Conservation (phyloP, 2,113 vertebrate species). For the Pterocles gutturalis region DNA sequence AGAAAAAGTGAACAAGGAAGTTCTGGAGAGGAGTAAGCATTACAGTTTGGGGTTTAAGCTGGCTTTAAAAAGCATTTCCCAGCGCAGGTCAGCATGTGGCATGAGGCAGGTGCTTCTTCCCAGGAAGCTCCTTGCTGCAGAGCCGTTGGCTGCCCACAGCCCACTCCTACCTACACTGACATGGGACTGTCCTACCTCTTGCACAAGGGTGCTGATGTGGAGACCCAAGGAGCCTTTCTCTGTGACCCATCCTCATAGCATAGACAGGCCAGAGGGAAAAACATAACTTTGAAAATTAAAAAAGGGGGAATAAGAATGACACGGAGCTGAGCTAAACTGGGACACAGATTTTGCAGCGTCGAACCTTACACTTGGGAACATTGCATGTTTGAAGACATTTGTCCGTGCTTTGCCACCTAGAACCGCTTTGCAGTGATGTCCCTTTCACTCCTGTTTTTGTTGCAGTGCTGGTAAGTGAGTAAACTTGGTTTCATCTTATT, state of each 20-base stretch:
- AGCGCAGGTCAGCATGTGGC: rapidly evolving
- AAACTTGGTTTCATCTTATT: rapidly evolving
- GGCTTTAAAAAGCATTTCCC: background rate
- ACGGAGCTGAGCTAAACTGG: background rate
- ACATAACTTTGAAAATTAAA: background rate
- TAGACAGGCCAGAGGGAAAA: background rate
- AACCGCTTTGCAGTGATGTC: background rate
- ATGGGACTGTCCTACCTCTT: background rate
- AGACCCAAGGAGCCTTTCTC: background rate
- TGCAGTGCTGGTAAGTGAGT: no score
- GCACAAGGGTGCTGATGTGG: background rate
- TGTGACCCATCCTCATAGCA: background rate
- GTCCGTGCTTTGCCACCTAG: background rate
- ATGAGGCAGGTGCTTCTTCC: no score
- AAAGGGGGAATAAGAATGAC: background rate
- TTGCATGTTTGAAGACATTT: rapidly evolving
- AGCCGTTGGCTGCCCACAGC: background rate
- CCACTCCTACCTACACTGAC: background rate
- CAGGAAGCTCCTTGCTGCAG: background rate
- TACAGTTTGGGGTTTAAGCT: background rate
- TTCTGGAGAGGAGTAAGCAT: background rate
- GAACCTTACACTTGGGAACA: background rate
- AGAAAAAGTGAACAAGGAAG: background rate
- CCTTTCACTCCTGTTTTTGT: background rate
- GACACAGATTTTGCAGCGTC: background rate